Evolutionary conservation across 1,140 invertebrate genomes (phyloP).

Genomic region (Maniola jurtina): DNA sequence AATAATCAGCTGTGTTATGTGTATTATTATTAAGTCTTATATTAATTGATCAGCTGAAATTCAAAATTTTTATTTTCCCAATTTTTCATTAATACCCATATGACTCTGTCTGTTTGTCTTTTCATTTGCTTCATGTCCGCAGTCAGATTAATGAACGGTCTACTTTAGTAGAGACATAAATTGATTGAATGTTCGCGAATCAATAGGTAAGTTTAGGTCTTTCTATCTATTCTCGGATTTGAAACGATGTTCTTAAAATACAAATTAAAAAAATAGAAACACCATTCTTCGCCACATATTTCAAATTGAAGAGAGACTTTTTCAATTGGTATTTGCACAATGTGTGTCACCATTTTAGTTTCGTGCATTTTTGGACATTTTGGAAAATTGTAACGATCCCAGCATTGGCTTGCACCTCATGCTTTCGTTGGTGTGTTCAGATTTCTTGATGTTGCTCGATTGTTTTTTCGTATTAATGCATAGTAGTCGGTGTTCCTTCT

Average conservation of each 20-base stretch:
- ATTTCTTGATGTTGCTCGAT: slow-evolving; percentile 52
- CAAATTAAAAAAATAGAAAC: not conserved
- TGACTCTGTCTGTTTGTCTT: no score
- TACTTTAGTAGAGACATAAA: no score
- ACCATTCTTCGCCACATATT: slow-evolving; percentile 40
- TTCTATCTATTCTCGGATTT: no score
- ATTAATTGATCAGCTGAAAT: no score
- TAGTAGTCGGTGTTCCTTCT: slow-evolving; percentile 78
- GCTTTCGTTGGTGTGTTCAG: slow-evolving; percentile 59
- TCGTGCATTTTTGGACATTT: slow-evolving; percentile 48
- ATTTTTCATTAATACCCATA: no score
- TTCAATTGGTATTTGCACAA: slow-evolving; percentile 62
- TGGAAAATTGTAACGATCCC: slow-evolving; percentile 40
- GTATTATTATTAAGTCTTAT: no score
- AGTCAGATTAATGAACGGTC: no score
- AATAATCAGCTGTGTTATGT: no score
- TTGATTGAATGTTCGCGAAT: no score
- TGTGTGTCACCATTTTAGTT: slow-evolving; percentile 43
- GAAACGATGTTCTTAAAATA: not conserved
- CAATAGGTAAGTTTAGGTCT: no score
- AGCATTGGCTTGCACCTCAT: slow-evolving; percentile 73
- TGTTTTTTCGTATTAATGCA: slow-evolving; percentile 51
- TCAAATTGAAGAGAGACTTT: slow-evolving; percentile 39
- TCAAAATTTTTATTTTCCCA: no score
- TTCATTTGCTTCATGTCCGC: no score